These are phyloP conservation scores for Plutomurus gul DNA, from an alignment of 1,140 invertebrate genomes.

Conservation along the genomic window DNA sequence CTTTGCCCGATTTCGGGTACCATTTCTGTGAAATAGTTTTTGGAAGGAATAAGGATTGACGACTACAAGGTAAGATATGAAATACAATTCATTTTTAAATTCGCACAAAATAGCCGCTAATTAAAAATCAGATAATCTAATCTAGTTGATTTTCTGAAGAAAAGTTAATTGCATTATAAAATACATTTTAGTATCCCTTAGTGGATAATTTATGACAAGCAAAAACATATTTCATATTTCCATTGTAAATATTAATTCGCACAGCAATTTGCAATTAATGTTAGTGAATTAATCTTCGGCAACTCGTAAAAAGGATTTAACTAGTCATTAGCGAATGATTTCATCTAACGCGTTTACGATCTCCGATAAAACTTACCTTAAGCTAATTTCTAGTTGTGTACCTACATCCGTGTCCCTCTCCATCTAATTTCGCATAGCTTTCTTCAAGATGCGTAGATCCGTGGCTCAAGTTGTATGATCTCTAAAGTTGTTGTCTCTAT, in stretches of 20 bases:
- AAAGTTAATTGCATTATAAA: neutral
- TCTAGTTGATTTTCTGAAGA: too few relatives aligned
- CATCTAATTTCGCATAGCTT: too few relatives aligned
- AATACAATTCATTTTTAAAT: too few relatives aligned
- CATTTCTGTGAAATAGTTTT: constrained; percentile 10
- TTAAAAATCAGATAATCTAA: too few relatives aligned
- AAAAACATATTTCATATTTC: too few relatives aligned
- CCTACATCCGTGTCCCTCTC: neutral
- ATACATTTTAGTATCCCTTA: neutral
- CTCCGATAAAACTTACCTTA: constrained; percentile 24
- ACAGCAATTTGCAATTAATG: neutral
- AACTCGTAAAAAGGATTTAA: constrained; percentile 21
- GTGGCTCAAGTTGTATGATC: too few relatives aligned
- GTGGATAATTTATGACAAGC: too few relatives aligned
- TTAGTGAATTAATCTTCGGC: constrained; percentile 2
- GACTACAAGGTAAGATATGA: neutral
- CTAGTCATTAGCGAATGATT: constrained; percentile 19
- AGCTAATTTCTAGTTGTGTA: neutral
- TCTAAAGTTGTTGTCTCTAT: too few relatives aligned
- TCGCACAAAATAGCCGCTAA: too few relatives aligned
- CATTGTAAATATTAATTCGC: too few relatives aligned
- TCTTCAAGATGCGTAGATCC: too few relatives aligned
- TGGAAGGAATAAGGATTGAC: constrained; percentile 12
- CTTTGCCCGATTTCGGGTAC: neutral
- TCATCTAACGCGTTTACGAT: constrained; percentile 29